Conservation (phyloP, 23 tunicate genomes). For the Trididemnum miniatum region DNA sequence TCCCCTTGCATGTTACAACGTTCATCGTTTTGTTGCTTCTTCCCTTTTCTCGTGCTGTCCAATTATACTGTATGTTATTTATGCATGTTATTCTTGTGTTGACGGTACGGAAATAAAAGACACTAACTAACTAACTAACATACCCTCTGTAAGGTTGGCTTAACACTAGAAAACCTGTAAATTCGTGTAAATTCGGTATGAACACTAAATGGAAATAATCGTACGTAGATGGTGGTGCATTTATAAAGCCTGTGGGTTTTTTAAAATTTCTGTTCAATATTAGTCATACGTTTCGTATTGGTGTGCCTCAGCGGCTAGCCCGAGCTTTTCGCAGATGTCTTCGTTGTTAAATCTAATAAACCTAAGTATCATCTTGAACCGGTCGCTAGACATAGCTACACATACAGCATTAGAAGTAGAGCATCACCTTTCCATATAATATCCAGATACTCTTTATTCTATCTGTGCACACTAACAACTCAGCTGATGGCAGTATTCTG, state of each 20-base stretch:
- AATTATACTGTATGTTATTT: too few species aligned
- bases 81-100: too few species aligned
- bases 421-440: slow-evolving; percentile 8
- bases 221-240: slow-evolving; percentile 6
- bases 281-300: neutral
- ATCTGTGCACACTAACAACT: slow-evolving; percentile 2
- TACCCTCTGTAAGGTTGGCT: slow-evolving; percentile 23
- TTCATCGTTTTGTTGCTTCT: too few species aligned
- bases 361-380: slow-evolving; percentile 3
- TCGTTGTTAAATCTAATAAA: slow-evolving; percentile 16
- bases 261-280: neutral
- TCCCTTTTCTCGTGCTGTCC: too few species aligned
- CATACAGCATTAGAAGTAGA: neutral
- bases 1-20: too few species aligned
- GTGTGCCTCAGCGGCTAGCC: neutral
- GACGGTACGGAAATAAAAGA: neutral
- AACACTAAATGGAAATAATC: slow-evolving; percentile 5
- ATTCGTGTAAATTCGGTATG: neutral
- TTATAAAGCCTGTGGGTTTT: neutral
- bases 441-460: slow-evolving; percentile 10
- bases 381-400: slow-evolving; percentile 15
- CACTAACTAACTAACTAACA: too few species aligned
- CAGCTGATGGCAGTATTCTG: neutral
- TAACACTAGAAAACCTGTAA: slow-evolving; percentile 30
- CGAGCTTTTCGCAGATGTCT: neutral